Percentiles rank a stretch among this genome's conserved stretches.
These are phyloP conservation scores for Erythrolamprus reginae DNA, from an alignment of 2,113 vertebrate genomes.

Conservation along the genomic window DNA sequence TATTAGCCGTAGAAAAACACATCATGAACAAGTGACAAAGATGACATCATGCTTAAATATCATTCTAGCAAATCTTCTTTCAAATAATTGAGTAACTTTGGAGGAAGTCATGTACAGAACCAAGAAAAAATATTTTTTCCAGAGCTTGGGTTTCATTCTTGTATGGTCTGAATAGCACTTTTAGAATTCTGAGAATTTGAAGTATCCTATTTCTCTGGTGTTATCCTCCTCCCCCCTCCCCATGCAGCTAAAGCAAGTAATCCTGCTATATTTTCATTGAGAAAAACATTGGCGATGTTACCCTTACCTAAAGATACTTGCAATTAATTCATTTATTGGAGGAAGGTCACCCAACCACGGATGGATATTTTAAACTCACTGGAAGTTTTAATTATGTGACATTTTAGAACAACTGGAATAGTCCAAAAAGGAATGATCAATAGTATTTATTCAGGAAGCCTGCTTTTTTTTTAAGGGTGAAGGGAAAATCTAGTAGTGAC, in stretches of 20 bases:
- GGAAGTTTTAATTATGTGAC: background rate
- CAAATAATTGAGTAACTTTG: background rate
- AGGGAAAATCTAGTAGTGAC: background rate
- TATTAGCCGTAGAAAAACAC: background rate
- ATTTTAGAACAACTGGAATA: background rate
- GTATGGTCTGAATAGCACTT: background rate
- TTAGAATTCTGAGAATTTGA: background rate
- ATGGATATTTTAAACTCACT: background rate
- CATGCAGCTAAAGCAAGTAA: background rate
- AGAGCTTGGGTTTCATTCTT: background rate
- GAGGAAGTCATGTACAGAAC: background rate
- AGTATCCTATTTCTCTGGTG: background rate
- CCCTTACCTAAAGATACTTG: background rate
- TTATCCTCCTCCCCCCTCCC: background rate
- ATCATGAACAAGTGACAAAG: background rate
- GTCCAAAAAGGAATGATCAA: background rate
- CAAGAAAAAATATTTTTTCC: background rate
- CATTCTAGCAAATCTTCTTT: rapidly evolving
- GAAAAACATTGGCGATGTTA: background rate
- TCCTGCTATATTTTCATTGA: background rate
- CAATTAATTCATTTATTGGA: background rate
- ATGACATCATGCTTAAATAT: background rate
- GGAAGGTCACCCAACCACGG: background rate
- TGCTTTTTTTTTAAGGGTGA: background rate
- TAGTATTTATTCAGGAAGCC: background rate